Percentiles rank a stretch among this genome's conserved stretches.
phyloP scores from a whole-genome alignment of 2,888 invertebrate genomes.

The Xanthorhoe designata region DNA sequence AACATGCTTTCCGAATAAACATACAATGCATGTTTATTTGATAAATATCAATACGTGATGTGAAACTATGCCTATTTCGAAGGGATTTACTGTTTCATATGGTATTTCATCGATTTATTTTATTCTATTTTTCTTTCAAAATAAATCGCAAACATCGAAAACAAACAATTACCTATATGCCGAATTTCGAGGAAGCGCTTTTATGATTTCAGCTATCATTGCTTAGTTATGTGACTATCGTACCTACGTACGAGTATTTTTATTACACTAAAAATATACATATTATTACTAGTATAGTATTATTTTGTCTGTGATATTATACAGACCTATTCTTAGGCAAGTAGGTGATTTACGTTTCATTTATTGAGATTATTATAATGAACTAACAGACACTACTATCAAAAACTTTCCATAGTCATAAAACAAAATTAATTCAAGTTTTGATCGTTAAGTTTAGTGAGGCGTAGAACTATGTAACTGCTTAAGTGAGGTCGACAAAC shows the following conservation, averaged over 20 bases:
- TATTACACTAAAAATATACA: too few species aligned
- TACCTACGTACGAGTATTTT: too few species aligned
- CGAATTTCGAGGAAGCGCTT: not conserved
- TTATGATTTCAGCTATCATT: not conserved
- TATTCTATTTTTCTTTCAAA: not conserved
- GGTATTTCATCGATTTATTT: not conserved
- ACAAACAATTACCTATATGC: not conserved
- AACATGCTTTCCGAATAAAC: slow-evolving; percentile 16
- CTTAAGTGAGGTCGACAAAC: slow-evolving; percentile 53
- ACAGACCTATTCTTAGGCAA: too few species aligned
- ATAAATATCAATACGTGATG: slow-evolving; percentile 2
- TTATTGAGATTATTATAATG: not conserved
- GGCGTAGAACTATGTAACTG: slow-evolving; percentile 46
- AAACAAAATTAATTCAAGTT: slow-evolving; percentile 47
- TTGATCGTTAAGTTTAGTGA: slow-evolving; percentile 50
- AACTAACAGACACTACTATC: slow-evolving; percentile 21
- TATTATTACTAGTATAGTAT: too few species aligned
- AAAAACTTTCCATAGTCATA: slow-evolving; percentile 35
- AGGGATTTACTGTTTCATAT: not conserved
- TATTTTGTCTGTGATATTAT: too few species aligned
- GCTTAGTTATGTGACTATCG: too few species aligned
- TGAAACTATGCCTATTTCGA: not conserved
- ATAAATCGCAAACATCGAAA: not conserved
- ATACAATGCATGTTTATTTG: slow-evolving; percentile 5
- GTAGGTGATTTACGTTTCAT: too few species aligned